Evolutionary conservation across 1,140 invertebrate species (phyloP).

Genomic region (Listronotus oregonensis): DNA sequence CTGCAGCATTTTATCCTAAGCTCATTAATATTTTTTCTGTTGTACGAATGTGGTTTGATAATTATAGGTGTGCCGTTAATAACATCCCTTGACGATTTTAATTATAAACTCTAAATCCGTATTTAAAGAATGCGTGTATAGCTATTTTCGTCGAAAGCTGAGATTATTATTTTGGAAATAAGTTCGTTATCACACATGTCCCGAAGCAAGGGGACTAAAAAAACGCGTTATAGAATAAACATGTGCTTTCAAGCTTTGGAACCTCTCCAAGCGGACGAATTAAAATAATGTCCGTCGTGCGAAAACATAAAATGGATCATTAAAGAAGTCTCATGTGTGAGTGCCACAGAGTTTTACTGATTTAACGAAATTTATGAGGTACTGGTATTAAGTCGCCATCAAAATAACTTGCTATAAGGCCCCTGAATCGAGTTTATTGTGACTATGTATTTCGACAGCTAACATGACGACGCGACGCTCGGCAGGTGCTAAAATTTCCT

Average conservation of each 20-base stretch:
- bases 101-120: constrained; percentile 35
- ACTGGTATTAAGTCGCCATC: constrained; percentile 43
- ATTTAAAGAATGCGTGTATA: constrained; percentile 37
- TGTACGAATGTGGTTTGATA: constrained; percentile 36
- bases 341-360: constrained; percentile 48
- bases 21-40: constrained; percentile 40
- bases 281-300: constrained; percentile 57
- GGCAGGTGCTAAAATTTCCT: constrained; percentile 41
- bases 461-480: constrained; percentile 29
- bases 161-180: constrained; percentile 43
- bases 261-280: constrained; percentile 52
- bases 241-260: constrained; percentile 51
- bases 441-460: constrained; percentile 35
- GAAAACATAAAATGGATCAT: constrained; percentile 57
- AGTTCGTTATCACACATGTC: constrained; percentile 50
- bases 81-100: constrained; percentile 36
- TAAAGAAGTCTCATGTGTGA: constrained; percentile 54
- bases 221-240: constrained; percentile 46
- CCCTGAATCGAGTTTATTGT: constrained; percentile 34
- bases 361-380: constrained; percentile 47
- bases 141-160: constrained; percentile 37
- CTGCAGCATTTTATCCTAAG: constrained; percentile 33
- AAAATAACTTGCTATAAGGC: constrained; percentile 38
- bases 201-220: constrained; percentile 25
- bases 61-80: constrained; percentile 37